These are phyloP conservation scores for Serranus cabrilla DNA, from an alignment of 2,797 vertebrate genomes.

Conservation along the genomic window DNA sequence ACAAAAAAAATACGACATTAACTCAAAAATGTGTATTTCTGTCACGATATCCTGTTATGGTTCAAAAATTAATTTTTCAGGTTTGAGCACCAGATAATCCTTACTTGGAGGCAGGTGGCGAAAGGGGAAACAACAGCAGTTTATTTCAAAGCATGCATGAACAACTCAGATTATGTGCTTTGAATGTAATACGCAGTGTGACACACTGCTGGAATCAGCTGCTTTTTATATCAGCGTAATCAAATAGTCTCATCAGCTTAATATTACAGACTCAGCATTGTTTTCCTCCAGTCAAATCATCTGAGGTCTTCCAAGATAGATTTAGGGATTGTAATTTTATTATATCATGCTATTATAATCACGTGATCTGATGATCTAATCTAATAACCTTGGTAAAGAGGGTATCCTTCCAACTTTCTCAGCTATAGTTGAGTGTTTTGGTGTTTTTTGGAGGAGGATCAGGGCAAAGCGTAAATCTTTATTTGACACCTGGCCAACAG, in stretches of 20 bases:
- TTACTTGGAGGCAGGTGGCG: not conserved
- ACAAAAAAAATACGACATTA: not conserved
- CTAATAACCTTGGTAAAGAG: not conserved
- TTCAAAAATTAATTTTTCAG: slow-evolving; percentile 8
- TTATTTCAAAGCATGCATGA: slow-evolving; percentile 34
- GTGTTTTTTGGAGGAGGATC: not conserved
- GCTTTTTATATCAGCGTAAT: slow-evolving; percentile 37
- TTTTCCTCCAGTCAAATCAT: not conserved
- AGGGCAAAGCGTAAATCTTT: slow-evolving; percentile 10
- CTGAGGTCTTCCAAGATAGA: not conserved
- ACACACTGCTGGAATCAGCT: slow-evolving; percentile 26
- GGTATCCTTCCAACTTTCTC: not conserved
- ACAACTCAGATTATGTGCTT: slow-evolving; percentile 13
- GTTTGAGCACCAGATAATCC: slow-evolving; percentile 31
- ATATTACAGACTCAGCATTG: not conserved
- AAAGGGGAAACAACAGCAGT: slow-evolving; percentile 19
- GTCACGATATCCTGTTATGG: slow-evolving; percentile 3
- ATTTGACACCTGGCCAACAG: slow-evolving; percentile 28
- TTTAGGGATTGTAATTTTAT: slow-evolving; percentile 1
- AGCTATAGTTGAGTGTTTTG: not conserved
- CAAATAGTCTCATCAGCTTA: slow-evolving; percentile 28
- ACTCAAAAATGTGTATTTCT: slow-evolving; percentile 8
- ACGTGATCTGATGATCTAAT: not conserved
- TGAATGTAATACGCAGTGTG: slow-evolving; percentile 24
- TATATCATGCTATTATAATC: not conserved